phyloP scores from a whole-genome alignment of 2,888 invertebrate species.

The Lysandra coridon region DNA sequence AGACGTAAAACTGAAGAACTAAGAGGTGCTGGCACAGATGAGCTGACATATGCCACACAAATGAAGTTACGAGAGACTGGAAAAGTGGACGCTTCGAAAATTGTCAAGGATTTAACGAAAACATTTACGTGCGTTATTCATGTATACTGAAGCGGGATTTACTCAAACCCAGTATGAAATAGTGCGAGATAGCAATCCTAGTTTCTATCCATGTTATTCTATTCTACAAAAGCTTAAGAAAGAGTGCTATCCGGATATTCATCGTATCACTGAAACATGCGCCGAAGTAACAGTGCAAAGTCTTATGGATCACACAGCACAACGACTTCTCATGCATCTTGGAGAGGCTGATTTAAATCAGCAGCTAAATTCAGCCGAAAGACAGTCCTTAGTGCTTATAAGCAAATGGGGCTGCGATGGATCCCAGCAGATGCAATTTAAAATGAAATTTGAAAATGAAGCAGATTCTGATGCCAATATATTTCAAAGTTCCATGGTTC shows the following conservation, averaged over 20 bases:
- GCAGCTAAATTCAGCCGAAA: not conserved
- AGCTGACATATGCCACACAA: conserved; percentile 38
- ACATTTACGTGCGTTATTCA: too few relatives aligned
- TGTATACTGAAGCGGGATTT: too few relatives aligned
- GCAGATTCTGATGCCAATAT: conserved; percentile 21
- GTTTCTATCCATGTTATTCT: too few relatives aligned
- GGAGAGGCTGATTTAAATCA: conserved; percentile 7
- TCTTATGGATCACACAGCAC: not conserved
- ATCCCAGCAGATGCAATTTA: conserved; percentile 34
- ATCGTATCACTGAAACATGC: too few relatives aligned
- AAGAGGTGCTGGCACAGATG: conserved; percentile 31
- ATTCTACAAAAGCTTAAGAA: too few relatives aligned
- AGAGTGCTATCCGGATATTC: too few relatives aligned
- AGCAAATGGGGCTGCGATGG: conserved; percentile 34
- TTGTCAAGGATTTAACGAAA: conserved; percentile 34
- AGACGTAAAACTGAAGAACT: too few relatives aligned
- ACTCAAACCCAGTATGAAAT: too few relatives aligned
- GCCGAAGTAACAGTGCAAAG: too few relatives aligned
- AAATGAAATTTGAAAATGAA: conserved; percentile 33
- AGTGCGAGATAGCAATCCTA: too few relatives aligned
- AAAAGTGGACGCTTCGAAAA: conserved; percentile 39
- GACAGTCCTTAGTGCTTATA: not conserved
- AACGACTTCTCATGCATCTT: conserved; percentile 19
- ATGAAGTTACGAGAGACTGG: conserved; percentile 38
- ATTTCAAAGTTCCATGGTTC: conserved; percentile 17